Evolutionary conservation across 2,888 invertebrate species (phyloP), one percentile per base, ranked within the genome.

Genomic region (Dynastes tityus): DNA sequence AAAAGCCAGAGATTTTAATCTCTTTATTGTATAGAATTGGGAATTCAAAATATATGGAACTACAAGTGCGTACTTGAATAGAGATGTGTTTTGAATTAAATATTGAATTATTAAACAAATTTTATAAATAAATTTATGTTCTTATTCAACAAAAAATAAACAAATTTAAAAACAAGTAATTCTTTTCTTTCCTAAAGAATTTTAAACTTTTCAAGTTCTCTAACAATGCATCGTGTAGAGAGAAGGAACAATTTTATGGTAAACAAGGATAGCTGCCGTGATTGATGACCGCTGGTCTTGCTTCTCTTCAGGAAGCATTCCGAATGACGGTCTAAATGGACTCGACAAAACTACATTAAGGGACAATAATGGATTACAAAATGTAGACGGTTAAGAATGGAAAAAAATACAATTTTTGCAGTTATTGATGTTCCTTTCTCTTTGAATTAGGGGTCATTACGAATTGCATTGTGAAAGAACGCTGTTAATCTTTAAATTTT

Each of bases 351-450:
- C 32, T 29, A 32, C 63, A 63, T 63, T 63, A 27, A 32, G 63
- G 27, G 63, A 63, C 63, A 63, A 63, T 63, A 63, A 63, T 63
- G 2, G 32, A 63, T 63, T 63, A 63, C 32, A 63, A 63, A 29
- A 32, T 32, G 63, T 32, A 13, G 29, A 32, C 63, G 63, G 29
- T 29, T 32, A 63, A 32, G 32, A 32, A 63, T 32, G 63, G 63
- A 63, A 63, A 63, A n/a, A 63, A 63, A 8, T 2, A 32, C n/a
- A 63, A 29, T 63, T 63, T 63, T 29, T 63, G 32, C 32, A 63
- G 63, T 63, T 63, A 63, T 32, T 32, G 63, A 63, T 45, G 45
- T 11, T 45, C 11, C 45, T 45, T 45, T 45, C 11, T 45, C 9
- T 37, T 45, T 45, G 8, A 45, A 45, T 45, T 2, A 2, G 11